These are phyloP conservation scores for Alloplasta piceator DNA, from an alignment of 2,888 invertebrate species.

Conservation along the genomic window DNA sequence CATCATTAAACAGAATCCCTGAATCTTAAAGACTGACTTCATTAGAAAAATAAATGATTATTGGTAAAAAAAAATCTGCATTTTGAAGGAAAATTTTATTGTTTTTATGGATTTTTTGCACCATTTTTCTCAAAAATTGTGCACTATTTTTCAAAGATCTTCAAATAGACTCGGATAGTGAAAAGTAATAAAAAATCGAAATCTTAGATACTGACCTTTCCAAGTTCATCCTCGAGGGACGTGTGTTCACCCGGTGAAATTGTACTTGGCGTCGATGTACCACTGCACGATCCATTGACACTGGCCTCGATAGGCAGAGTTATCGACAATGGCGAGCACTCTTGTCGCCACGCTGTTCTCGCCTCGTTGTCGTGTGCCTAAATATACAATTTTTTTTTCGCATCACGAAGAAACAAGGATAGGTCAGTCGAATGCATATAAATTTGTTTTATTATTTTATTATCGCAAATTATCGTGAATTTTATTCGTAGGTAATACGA, in stretches of 20 bases:
- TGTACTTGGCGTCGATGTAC: slow-evolving; percentile 83
- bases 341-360: slow-evolving; percentile 78
- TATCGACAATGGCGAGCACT: slow-evolving; percentile 80
- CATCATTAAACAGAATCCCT: too few species aligned
- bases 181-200: neutral
- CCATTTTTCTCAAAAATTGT: too few species aligned
- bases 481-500: slow-evolving; percentile 9
- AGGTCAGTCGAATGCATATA: slow-evolving; percentile 41
- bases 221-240: slow-evolving; percentile 80
- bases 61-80: too few species aligned
- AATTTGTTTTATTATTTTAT: slow-evolving; percentile 1
- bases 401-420: slow-evolving; percentile 42
- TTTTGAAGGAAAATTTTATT: too few species aligned
- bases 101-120: too few species aligned
- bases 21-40: too few species aligned
- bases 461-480: too few species aligned
- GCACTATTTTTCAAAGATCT: too few species aligned
- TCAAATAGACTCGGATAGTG: too few species aligned
- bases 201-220: slow-evolving; percentile 74
- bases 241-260: slow-evolving; percentile 83
- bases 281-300: slow-evolving; percentile 80
- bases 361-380: slow-evolving; percentile 78
- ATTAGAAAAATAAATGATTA: neutral
- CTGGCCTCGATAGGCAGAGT: slow-evolving; percentile 78
- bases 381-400: slow-evolving; percentile 49